Evolutionary conservation across 2,797 vertebrate genomes (phyloP), one percentile per base, ranked within the genome.

Genomic region (Phyllotis vaccarum): DNA sequence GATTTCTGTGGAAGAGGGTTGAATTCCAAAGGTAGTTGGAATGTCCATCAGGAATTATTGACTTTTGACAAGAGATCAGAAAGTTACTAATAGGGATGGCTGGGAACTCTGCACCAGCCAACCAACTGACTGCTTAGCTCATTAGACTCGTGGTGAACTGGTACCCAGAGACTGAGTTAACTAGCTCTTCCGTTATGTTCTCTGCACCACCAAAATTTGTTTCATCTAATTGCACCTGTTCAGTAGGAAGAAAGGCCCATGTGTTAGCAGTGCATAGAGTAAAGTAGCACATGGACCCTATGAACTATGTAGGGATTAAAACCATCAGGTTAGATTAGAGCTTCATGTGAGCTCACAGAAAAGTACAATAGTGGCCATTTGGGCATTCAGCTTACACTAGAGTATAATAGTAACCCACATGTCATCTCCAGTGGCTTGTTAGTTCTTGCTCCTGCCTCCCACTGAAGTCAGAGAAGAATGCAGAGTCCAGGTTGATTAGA

Each of bases 211-310:
- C 34, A 43, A 89, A 95, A 90, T 96, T 70, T 94, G 24, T 86
- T 95, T 95, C 94, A 72, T 58, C 83, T 93, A 62, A 96, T 92
- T 89, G 74, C 29, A 76, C 43, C 37, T 93, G 89, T 52, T 95
- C 83, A 75, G 21, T 11, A n/a, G 70, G 66, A 95, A 96, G 92
- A 85, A 52, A 91, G 34, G 29, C 49, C 37, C 43, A 78, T 46
- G 52, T 19, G 46, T 88, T 93, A 92, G 76, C 96, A 96, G 91
- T 5, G 0, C 2, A 58, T n/a, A 78, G 17, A 74, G 37, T 78
- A 81, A 95, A 96, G 90, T 79, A 91, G 21, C 81, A 78, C 62
- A 10, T 19, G 37, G 40, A 49, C n/a, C 58, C 76, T 75, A n/a
- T 64, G 16, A 58, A 72, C 64, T 37, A 91, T 31, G 11, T 60